Base-by-base conservation (phyloP, 2,113 vertebrate genomes). In the Sylvia atricapilla region DNA sequence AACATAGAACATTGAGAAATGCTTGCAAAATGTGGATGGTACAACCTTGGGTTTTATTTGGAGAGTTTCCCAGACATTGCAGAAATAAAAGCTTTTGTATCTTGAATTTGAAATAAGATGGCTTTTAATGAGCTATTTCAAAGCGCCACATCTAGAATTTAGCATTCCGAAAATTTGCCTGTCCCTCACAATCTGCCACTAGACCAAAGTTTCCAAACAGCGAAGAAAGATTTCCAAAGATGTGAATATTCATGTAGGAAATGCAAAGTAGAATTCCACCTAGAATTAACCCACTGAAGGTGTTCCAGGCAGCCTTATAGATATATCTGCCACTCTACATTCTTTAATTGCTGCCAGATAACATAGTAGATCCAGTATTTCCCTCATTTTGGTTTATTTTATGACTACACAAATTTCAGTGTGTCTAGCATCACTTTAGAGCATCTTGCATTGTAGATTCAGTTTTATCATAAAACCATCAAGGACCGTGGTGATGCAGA, bases 1-100 rank as follows among this genome's bases (percentile, higher is more conserved):
- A 70, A 5, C 58, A 33, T 7, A 47, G 78, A 88, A 80, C 49
- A 67, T 28, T 69, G 73, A 58, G 55, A 95, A 94, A 92, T 5
- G 0, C 84, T 94, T 91, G 46, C 58, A 94, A 93, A 92, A 92
- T 77, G 47, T 93, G 73, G n/a, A 79, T 84, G 63, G 75, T 90
- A 78, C 74, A 69, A 4, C 13, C 41, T 69, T 41, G 39, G 89
- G 67, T 88, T 95, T 97, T 93, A 78, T 94, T 96, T 93, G 93
- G 85, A 96, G 39, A 39, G 22, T 67, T 94, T 97, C 92, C 86
- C 39, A 76, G 80, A 31, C 37, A 50, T 35, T 47, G 79, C 39
- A 90, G 66, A 93, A 94, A 88, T 47, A 59, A 78, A 81, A 95
- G 60, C 33, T 79, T 94, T 83, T 58, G 33, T 27, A 56, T 91